Evolutionary conservation across 2,888 invertebrate species (phyloP), one percentile per base, ranked within the genome.

Genomic region (Anticlea derivata): DNA sequence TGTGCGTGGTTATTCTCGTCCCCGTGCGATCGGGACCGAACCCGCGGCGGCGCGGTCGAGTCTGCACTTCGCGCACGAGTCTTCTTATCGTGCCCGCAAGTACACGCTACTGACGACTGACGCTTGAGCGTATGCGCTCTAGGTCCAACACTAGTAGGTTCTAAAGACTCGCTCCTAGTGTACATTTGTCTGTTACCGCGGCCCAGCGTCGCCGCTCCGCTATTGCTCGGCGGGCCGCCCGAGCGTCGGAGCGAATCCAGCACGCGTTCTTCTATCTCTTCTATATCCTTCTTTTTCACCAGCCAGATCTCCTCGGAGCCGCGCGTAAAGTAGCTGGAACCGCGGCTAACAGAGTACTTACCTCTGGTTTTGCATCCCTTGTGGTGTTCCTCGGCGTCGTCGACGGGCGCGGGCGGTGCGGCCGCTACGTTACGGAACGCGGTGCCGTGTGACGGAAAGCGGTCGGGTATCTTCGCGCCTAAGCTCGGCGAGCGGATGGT

Each of bases 261-360:
- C 7, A 90, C 90, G 13, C 90, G 68, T 61, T 88, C 89, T 57
- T 90, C 90, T 13, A 90, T 89, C 63, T 88, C 90, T 39, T 90
- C 89, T 1, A 90, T 90, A 33, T 90, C 90, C 60, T 89, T 90
- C 66, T 90, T 90, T 68, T 90, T 90, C n/a, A 90, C 90, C 29
- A 90, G 73, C 90, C 90, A 90, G 31, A 90, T 90, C 63, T 90
- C 90, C 50, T 90, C 90, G 0, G 90, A 84, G 7, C 90, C 90
- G 34, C 90, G 71, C 1, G 86, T 87, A 70, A 86, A 89, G 68
- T 89, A 90, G 53, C 87, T 86, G 13, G 88, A 86, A 0, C 88
- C 88, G 57, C 89, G 89, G 60, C 85, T 86, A 12, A 87, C 86
- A 8, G 86, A 84, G 52, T 83, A 81, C 60, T 87, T 83, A 33